Evolutionary conservation across 2,888 invertebrate species (phyloP).

Genomic region (Synanthedon andrenaeformis): DNA sequence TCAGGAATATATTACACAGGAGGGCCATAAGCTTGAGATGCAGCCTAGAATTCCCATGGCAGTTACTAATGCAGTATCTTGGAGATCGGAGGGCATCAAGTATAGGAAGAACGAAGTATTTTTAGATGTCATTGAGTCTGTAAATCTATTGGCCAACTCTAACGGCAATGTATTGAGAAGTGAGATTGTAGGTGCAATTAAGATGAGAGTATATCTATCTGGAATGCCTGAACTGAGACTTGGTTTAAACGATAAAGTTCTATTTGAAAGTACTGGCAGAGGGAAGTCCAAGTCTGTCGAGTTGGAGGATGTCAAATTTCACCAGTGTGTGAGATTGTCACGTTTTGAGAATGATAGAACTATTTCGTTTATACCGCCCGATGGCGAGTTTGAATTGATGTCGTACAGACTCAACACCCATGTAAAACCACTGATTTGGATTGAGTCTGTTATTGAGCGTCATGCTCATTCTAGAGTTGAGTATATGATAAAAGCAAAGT

Average conservation of each 20-base stretch:
- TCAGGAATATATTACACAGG: slow-evolving; percentile 98
- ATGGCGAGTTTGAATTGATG: slow-evolving; percentile 99
- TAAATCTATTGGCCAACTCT: slow-evolving; percentile 94
- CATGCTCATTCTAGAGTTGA: slow-evolving; percentile 98
- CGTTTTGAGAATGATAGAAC: slow-evolving; percentile 98
- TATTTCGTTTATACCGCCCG: slow-evolving; percentile 98
- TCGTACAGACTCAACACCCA: slow-evolving; percentile 97
- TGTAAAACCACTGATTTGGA: slow-evolving; percentile 98
- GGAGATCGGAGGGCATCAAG: slow-evolving; percentile 98
- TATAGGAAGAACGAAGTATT: slow-evolving; percentile 99
- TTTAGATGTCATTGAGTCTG: slow-evolving; percentile 98
- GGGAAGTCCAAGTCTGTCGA: slow-evolving; percentile 99
- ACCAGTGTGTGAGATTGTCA: slow-evolving; percentile 96
- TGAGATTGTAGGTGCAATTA: slow-evolving; percentile 98
- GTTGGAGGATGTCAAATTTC: slow-evolving; percentile 98
- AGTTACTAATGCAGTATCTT: slow-evolving; percentile 99
- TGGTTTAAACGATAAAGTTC: slow-evolving; percentile 96
- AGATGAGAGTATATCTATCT: slow-evolving; percentile 97
- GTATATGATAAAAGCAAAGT: slow-evolving; percentile 99
- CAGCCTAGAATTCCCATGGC: slow-evolving; percentile 97
- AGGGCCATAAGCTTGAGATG: slow-evolving; percentile 96
- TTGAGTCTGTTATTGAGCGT: slow-evolving; percentile 97
- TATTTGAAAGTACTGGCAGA: slow-evolving; percentile 97
- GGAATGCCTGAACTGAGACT: slow-evolving; percentile 98
- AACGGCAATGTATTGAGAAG: slow-evolving; percentile 96